phyloP scores from a whole-genome alignment of 2,113 vertebrate species.

The Mystacornis crossleyi region DNA sequence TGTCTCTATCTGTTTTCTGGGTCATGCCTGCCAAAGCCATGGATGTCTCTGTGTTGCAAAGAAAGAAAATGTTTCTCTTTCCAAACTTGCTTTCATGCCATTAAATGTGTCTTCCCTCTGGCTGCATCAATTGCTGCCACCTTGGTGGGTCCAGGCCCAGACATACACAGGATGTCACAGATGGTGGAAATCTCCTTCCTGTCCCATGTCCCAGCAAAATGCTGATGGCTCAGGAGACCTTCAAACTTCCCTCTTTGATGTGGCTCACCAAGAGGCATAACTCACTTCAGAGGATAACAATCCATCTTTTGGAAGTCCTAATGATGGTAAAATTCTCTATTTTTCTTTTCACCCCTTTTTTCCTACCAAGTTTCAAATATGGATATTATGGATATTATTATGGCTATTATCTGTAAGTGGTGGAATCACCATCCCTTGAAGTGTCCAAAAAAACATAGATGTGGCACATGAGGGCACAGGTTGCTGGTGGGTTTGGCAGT shows the following conservation, averaged over 20 bases:
- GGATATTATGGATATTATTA: background rate
- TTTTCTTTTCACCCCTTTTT: rapidly evolving
- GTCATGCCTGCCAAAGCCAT: background rate
- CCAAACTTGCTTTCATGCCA: background rate
- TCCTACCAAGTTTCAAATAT: background rate
- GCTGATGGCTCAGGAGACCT: background rate
- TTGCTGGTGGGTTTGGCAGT: background rate
- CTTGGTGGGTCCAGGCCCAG: background rate
- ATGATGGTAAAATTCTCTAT: background rate
- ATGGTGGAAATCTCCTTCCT: background rate
- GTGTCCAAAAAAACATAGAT: rapidly evolving
- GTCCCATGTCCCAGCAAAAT: background rate
- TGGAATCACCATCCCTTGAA: background rate
- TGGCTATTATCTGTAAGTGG: background rate
- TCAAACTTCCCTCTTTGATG: background rate
- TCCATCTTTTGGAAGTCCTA: background rate
- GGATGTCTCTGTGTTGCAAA: background rate
- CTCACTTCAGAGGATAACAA: background rate
- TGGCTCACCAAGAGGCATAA: background rate
- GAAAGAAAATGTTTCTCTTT: background rate
- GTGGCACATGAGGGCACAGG: background rate
- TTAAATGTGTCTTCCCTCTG: background rate
- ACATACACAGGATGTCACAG: background rate
- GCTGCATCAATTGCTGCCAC: background rate
- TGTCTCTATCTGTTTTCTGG: background rate